A percentile compares a stretch with the other conserved stretches of the same genome.
Conservation (phyloP, 1,140 invertebrate genomes). For the Drosophila bocki region DNA sequence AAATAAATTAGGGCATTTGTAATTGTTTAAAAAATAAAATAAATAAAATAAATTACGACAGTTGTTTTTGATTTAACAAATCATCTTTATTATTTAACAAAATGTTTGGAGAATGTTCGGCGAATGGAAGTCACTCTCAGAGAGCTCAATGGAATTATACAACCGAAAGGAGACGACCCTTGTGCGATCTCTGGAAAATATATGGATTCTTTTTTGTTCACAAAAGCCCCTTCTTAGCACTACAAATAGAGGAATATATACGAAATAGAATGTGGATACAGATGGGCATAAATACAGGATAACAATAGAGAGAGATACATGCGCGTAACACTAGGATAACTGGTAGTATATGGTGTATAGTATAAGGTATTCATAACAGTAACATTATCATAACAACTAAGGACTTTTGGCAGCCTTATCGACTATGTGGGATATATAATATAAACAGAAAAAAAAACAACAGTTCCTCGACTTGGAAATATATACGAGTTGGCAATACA, state of each 20-base stretch:
- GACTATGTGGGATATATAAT: constrained; percentile 11
- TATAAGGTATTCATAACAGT: constrained; percentile 2
- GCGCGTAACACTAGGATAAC: constrained; percentile 45
- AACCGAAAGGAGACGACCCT: not conserved
- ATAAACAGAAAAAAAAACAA: constrained; percentile 2
- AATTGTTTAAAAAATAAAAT: not conserved
- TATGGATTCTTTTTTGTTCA: constrained; percentile 37
- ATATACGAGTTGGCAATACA: constrained; percentile 37
- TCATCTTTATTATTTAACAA: constrained; percentile 29
- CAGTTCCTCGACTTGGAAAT: constrained; percentile 17
- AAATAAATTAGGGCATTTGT: too few species aligned
- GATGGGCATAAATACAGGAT: constrained; percentile 44
- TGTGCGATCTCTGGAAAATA: not conserved
- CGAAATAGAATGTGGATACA: constrained; percentile 11
- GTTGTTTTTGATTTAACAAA: constrained; percentile 1
- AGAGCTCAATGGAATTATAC: constrained; percentile 10
- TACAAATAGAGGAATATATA: constrained; percentile 21
- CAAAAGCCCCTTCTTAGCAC: constrained; percentile 48
- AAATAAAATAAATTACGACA: not conserved
- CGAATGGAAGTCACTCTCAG: constrained; percentile 6
- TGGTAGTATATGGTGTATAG: not conserved
- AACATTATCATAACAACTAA: constrained; percentile 39
- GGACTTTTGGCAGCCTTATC: constrained; percentile 44
- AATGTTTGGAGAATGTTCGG: constrained; percentile 3
- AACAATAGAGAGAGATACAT: constrained; percentile 30